A percentile compares a stretch with the other conserved stretches of the same genome.
Evolutionary conservation across 2,888 invertebrate species (phyloP).

Genomic region (Drosophila bunnanda): DNA sequence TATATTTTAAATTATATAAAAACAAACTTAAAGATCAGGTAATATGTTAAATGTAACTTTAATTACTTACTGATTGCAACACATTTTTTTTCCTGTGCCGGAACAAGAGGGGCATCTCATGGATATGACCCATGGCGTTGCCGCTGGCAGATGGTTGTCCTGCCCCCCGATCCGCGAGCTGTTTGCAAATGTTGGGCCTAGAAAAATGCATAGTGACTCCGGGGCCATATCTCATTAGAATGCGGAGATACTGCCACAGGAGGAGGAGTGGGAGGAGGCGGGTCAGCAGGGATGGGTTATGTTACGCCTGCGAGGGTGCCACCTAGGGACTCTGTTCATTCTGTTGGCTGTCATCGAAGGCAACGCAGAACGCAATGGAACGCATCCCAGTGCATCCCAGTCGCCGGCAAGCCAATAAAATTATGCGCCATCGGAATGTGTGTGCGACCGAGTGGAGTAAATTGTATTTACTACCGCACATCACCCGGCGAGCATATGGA

Average conservation of each 20-base stretch:
- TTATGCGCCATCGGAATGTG: constrained; percentile 73
- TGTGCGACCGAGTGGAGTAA: constrained; percentile 70
- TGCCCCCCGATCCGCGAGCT: constrained; percentile 16
- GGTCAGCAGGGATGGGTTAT: not conserved
- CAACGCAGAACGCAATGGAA: constrained; percentile 33
- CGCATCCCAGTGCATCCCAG: constrained; percentile 27
- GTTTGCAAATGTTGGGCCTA: constrained; percentile 47
- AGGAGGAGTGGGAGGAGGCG: not conserved
- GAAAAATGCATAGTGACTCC: constrained; percentile 49
- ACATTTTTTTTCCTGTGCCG: not conserved
- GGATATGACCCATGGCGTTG: constrained; percentile 31
- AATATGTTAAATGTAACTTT: too few relatives aligned
- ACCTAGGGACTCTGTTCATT: constrained; percentile 63
- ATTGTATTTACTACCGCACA: constrained; percentile 70
- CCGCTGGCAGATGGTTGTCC: constrained; percentile 25
- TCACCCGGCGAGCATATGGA: constrained; percentile 43
- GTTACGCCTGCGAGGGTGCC: constrained; percentile 7
- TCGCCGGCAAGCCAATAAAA: constrained; percentile 66
- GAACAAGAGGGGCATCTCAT: constrained; percentile 11
- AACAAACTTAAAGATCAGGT: too few relatives aligned
- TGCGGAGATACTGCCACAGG: constrained; percentile 13
- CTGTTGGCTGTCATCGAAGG: constrained; percentile 57
- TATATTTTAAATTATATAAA: too few relatives aligned
- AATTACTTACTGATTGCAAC: not conserved
- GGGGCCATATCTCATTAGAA: constrained; percentile 52